Percentiles rank a stretch among this genome's conserved stretches.
phyloP scores from a whole-genome alignment of 1,140 invertebrate species.

The Luehdorfia chinensis region DNA sequence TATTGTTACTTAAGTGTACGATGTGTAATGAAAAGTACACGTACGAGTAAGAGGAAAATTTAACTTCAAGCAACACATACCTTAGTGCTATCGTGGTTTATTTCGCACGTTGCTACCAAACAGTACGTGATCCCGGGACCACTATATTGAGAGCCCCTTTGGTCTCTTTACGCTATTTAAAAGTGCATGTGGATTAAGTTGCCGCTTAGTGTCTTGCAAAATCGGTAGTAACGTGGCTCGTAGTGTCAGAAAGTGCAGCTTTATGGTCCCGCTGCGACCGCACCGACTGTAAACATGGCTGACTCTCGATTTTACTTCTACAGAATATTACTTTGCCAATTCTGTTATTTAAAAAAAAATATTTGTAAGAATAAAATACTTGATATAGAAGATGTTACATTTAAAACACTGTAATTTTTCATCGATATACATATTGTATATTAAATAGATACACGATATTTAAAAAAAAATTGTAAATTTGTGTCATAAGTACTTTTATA shows the following conservation, averaged over 20 bases:
- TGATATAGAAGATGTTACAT: too few species aligned
- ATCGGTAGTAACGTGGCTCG: constrained; percentile 34
- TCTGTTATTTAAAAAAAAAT: too few species aligned
- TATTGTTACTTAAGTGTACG: too few species aligned
- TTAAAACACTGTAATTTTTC: too few species aligned
- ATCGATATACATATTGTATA: too few species aligned
- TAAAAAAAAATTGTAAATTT: too few species aligned
- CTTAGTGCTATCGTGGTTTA: constrained; percentile 55
- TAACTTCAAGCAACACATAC: constrained; percentile 38
- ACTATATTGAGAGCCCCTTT: constrained; percentile 22
- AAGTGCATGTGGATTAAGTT: background rate
- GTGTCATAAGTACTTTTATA: too few species aligned
- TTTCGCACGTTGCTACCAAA: constrained; percentile 49
- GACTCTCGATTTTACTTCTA: constrained; percentile 28
- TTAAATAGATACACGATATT: too few species aligned
- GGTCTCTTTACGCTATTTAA: constrained; percentile 1
- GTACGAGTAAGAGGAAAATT: constrained; percentile 33
- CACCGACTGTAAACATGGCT: constrained; percentile 38
- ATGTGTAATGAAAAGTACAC: background rate
- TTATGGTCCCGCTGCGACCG: constrained; percentile 52
- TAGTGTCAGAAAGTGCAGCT: constrained; percentile 52
- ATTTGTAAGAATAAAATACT: too few species aligned
- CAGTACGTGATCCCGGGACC: constrained; percentile 31
- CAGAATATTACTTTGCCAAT: too few species aligned
- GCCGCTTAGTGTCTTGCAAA: constrained; percentile 23